phyloP scores from a whole-genome alignment of 2,797 vertebrate genomes.

The Lateolabrax maculatus region DNA sequence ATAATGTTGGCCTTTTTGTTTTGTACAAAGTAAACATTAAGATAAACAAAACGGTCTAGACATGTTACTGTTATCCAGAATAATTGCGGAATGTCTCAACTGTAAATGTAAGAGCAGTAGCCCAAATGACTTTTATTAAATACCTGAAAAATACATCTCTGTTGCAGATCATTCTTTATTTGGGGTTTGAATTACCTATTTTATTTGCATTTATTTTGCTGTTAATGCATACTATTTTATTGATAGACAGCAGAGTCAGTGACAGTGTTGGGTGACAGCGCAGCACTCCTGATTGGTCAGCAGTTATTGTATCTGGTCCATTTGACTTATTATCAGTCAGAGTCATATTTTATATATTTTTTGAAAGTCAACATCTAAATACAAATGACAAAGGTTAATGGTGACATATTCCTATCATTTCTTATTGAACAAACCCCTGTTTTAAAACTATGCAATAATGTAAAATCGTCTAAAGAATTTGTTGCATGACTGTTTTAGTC shows the following conservation, averaged over 20 bases:
- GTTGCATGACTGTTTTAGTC: not conserved
- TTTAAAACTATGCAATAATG: not conserved
- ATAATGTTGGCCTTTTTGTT: constrained; percentile 87
- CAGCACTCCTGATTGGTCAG: not conserved
- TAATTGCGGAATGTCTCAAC: constrained; percentile 87
- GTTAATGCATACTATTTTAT: not conserved
- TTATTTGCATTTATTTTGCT: constrained; percentile 5
- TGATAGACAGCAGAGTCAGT: not conserved
- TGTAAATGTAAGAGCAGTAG: constrained; percentile 88
- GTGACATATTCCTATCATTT: not conserved
- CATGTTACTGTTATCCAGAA: constrained; percentile 86
- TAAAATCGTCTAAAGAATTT: not conserved
- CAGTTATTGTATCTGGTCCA: not conserved
- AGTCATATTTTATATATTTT: not conserved
- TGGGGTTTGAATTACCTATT: not conserved
- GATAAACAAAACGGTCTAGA: constrained; percentile 83
- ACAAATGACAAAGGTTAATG: not conserved
- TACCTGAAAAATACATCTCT: constrained; percentile 76
- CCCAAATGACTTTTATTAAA: constrained; percentile 90
- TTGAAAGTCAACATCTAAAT: not conserved
- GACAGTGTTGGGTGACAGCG: not conserved
- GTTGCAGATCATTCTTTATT: constrained; percentile 34
- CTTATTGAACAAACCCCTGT: not conserved
- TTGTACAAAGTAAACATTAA: constrained; percentile 89
- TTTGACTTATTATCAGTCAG: not conserved